Percentiles rank a stretch among this genome's conserved stretches.
Evolutionary conservation across 2,888 invertebrate genomes (phyloP).

Genomic region (Athalia cordata): DNA sequence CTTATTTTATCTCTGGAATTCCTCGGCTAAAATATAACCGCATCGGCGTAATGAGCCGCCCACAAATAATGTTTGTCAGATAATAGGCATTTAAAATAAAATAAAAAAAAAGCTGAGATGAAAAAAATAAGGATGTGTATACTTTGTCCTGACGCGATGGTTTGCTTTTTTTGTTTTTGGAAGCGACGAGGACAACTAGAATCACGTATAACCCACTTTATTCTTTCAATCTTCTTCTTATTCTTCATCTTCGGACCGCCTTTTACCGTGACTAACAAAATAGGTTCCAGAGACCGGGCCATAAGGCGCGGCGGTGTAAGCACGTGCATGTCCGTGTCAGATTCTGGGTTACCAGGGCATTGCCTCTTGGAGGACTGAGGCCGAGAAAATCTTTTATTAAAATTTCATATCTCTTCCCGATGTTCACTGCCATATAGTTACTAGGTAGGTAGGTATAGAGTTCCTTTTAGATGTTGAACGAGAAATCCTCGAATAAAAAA

Average conservation of each 20-base stretch:
- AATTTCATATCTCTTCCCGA: neutral
- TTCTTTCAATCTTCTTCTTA: constrained; percentile 37
- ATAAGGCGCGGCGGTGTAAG: neutral
- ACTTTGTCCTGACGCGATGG: constrained; percentile 1
- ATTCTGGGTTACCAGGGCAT: constrained; percentile 47
- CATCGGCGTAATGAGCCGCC: neutral
- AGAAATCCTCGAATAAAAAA: neutral
- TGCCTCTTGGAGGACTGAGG: constrained; percentile 18
- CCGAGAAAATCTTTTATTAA: constrained; percentile 1
- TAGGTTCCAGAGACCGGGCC: constrained; percentile 42
- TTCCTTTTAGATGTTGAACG: constrained; percentile 2
- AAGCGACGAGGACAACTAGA: constrained; percentile 5
- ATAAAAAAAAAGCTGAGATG: neutral
- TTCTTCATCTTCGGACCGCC: constrained; percentile 28
- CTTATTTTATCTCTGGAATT: neutral
- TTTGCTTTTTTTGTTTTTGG: neutral
- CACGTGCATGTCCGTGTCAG: constrained; percentile 28
- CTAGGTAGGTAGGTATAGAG: neutral
- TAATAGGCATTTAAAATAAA: no score
- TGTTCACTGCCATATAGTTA: no score
- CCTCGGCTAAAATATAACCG: no score
- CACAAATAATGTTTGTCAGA: no score
- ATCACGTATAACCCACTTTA: constrained; percentile 33
- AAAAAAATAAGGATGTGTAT: neutral
- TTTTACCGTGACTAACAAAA: constrained; percentile 46